Percentiles rank a stretch among this genome's conserved stretches.
These are phyloP conservation scores for Procavia capensis DNA, from an alignment of 2,113 vertebrate genomes.

Conservation along the genomic window DNA sequence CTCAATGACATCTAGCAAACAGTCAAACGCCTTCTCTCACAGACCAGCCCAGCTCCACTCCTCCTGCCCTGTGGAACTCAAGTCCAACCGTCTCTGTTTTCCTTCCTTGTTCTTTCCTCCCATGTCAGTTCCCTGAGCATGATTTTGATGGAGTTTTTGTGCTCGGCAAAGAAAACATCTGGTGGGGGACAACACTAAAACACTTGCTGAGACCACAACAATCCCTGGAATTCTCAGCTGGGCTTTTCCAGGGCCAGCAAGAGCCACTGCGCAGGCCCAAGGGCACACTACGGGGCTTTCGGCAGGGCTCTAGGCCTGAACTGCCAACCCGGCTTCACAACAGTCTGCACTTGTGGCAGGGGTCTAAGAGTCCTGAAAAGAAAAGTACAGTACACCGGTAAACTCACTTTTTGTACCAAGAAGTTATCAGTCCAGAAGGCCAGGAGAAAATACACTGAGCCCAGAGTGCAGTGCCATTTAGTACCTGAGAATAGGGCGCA, in stretches of 20 bases:
- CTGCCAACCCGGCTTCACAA: constrained; percentile 18
- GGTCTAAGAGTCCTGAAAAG: neutral
- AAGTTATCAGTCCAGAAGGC: constrained; percentile 21
- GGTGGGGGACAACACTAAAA: constrained; percentile 55
- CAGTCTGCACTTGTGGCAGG: neutral
- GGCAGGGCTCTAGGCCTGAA: constrained; percentile 3
- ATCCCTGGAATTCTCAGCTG: constrained; percentile 64
- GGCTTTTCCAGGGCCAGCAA: constrained; percentile 21
- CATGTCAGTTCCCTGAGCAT: constrained; percentile 27
- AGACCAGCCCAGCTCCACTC: neutral
- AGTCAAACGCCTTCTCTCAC: neutral
- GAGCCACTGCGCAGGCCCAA: neutral
- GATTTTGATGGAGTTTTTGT: constrained; percentile 54
- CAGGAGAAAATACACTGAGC: neutral
- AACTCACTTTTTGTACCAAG: neutral
- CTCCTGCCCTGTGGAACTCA: neutral
- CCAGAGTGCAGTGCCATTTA: neutral
- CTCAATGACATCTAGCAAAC: constrained; percentile 17
- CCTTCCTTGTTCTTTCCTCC: constrained; percentile 42
- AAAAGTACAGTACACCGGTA: neutral
- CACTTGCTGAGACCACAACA: constrained; percentile 44
- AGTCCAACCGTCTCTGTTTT: constrained; percentile 3
- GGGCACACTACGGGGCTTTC: neutral
- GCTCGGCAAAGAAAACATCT: constrained; percentile 66
- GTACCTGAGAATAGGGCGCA: neutral